These are phyloP conservation scores for Microcebus ravelobensis DNA, from an alignment of 2,113 vertebrate species.

Conservation along the genomic window DNA sequence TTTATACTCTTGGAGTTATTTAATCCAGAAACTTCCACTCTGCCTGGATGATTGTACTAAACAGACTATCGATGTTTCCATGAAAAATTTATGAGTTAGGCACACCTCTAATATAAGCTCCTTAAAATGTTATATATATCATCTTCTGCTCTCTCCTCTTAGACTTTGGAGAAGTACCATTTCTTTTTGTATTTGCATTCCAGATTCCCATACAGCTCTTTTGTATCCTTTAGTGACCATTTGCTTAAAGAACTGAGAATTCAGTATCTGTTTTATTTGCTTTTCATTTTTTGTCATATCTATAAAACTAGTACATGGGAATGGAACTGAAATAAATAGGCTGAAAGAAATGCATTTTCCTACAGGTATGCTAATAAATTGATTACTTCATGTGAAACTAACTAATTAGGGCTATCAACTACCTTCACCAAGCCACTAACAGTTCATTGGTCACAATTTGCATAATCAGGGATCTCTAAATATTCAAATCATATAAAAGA, in stretches of 20 bases:
- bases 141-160: not conserved
- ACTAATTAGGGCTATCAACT: not conserved
- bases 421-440: not conserved
- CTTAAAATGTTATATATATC: not conserved
- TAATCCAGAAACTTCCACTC: not conserved
- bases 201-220: not conserved
- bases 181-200: not conserved
- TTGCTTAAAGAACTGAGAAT: not conserved
- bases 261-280: not conserved
- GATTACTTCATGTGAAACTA: not conserved
- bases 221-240: not conserved
- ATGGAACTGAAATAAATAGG: not conserved
- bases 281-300: not conserved
- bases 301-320: not conserved
- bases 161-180: not conserved
- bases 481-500: not conserved
- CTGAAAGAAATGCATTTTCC: not conserved
- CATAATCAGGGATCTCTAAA: not conserved
- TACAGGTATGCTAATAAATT: not conserved
- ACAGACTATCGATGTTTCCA: not conserved
- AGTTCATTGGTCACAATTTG: not conserved
- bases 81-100: not conserved
- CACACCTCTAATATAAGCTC: not conserved
- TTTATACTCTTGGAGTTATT: constrained; percentile 1
- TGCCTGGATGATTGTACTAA: not conserved